A percentile compares a stretch with the other conserved stretches of the same genome.
Evolutionary conservation across 1,140 invertebrate genomes (phyloP).

Genomic region (Lasaia peninsularis): DNA sequence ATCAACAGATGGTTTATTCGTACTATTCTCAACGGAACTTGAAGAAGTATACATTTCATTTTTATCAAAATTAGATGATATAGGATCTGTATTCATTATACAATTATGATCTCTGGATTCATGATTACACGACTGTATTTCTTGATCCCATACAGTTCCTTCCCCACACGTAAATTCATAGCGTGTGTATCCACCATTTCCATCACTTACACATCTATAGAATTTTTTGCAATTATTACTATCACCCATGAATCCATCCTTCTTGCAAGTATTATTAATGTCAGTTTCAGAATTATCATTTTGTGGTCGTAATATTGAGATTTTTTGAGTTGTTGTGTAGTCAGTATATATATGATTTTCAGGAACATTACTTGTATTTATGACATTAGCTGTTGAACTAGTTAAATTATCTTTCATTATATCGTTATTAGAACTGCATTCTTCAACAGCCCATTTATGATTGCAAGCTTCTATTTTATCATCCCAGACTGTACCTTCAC

Average conservation of each 20-base stretch:
- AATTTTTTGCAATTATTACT: slow-evolving; percentile 80
- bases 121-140: slow-evolving; percentile 79
- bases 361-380: background rate
- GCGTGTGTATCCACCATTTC: slow-evolving; percentile 76
- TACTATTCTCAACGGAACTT: background rate
- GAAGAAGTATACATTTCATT: background rate
- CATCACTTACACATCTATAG: slow-evolving; percentile 82
- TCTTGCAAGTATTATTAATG: slow-evolving; percentile 53
- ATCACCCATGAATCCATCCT: slow-evolving; percentile 79
- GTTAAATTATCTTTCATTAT: slow-evolving; percentile 10
- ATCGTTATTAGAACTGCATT: slow-evolving; percentile 34
- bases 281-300: slow-evolving; percentile 1
- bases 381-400: background rate
- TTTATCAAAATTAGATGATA: background rate
- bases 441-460: slow-evolving; percentile 77
- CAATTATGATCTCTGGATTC: slow-evolving; percentile 24
- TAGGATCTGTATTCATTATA: slow-evolving; percentile 31
- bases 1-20: slow-evolving; percentile 9
- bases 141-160: slow-evolving; percentile 82
- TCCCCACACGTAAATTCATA: slow-evolving; percentile 82
- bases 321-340: slow-evolving; percentile 5
- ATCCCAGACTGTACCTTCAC: slow-evolving; percentile 83
- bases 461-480: slow-evolving; percentile 79
- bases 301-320: slow-evolving; percentile 5
- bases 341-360: background rate